Base-by-base conservation (phyloP, 1,140 invertebrate genomes). In the Procambarus virginalis region DNA sequence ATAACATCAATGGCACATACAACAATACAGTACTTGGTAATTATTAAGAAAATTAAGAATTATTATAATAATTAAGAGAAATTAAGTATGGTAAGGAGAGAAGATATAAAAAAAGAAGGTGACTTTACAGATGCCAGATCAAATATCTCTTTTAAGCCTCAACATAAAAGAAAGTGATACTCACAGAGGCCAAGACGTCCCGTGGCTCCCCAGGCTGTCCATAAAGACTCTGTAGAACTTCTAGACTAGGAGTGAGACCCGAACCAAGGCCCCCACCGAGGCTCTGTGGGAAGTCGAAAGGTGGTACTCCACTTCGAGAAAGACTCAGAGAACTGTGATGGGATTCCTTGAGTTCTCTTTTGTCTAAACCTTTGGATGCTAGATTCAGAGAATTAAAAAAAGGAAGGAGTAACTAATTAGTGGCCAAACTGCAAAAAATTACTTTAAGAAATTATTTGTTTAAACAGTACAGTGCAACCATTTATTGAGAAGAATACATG, bases 101-200 rank as follows among this genome's bases (percentile, higher is more conserved):
- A 55, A 9, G 51, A 4, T 55, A 55, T 55, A 55, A 55, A 55
- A 55, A 55, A 9, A 0, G 2, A 55, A 12, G 51, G 12, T 55
- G 51, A 12, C 8, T 12, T 9, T 55, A 55, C 4, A 9, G 12
- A 55, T 55, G 12, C 51, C 51, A 55, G 51, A 55, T 55, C 8
- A 55, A 55, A 55, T 55, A 12, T 55, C 0, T 0, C 34, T 34
- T 34, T 34, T 34, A 34, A 34, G 34, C 34, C 34, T 34, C 3
- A 55, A 55, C 51, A 55, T 34, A 34, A 58, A 58, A 58, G 55
- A 64, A 20, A 14, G 60, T 64, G 12, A 6, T 20, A 91, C 89
- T 85, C 70, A 92, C 91, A 22, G 91, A 92, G 70, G 91, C 91
- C 14, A 92, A 79, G 14, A 91, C 91, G 64, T 92, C 89, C 48